Evolutionary conservation across 2,888 invertebrate species (phyloP), one percentile per base, ranked within the genome.

Genomic region (Caenorhabditis sinica): DNA sequence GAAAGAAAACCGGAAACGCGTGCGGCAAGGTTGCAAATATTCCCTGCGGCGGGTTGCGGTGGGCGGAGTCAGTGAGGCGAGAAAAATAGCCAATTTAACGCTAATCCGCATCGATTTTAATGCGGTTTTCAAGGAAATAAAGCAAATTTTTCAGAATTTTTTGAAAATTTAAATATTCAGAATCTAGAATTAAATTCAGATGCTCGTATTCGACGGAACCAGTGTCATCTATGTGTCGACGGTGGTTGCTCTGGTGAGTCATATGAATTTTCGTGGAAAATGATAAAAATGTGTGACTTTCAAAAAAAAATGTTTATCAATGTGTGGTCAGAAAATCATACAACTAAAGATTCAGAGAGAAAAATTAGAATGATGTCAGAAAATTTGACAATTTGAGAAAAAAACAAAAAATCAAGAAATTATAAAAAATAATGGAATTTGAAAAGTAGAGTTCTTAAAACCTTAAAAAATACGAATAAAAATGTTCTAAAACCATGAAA

Each of bases 131-230:
- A 5, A 28, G 3, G 13, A 15, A 56, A 56, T 15, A 28, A 11
- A 13, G 20, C 36, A 11, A 51, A 30, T 36, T 30, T 51, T 28
- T 51, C 33, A 13, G 20, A 33, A 11, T 40, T 40, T 40, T 40
- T 40, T 40, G 23, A 6, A 58, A 11, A 30, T 28, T 2, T 17
- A 60, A 33, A 25, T 5, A 28, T 15, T 25, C 17, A 60, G 30
- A 30, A 9, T 28, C 2, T 30, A 20, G 17, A 58, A 23, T 45
- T 49, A 9, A 53, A 28, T 53, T 51, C 17, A 53, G 53, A 83
- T 79, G 66, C 65, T 87, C n/a, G 63, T 83, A n/a, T 83, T 88
- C 61, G 88, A 88, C 53, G 86, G 86, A 45, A 84, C 80, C 60
- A 88, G 85, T 61, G 82, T 88, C 9, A 75, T 88, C 8, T 86